phyloP scores from a whole-genome alignment of 2,113 vertebrate species.

The Dunckerocampus dactyliophorus region DNA sequence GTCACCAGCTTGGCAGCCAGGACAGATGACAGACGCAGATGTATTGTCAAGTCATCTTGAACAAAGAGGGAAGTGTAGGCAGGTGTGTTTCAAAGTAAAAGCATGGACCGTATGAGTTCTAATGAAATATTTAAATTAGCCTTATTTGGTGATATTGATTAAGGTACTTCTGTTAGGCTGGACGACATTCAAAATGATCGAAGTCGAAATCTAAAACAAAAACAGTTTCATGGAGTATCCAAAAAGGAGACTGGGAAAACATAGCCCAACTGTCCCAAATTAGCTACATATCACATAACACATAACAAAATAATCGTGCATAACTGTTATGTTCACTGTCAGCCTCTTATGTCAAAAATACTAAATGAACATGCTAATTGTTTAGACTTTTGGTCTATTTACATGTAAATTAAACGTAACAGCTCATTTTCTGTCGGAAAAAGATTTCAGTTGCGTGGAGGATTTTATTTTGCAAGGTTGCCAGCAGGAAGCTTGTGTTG shows the following conservation, averaged over 20 bases:
- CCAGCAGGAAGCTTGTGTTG: background rate
- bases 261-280: background rate
- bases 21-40: conserved; percentile 57
- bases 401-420: too few species aligned
- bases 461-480: background rate
- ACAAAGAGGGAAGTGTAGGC: background rate
- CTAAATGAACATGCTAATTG: too few species aligned
- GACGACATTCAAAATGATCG: background rate
- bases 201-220: too few species aligned
- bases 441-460: too few species aligned
- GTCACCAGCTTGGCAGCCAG: conserved; percentile 42
- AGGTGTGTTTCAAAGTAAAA: conserved; percentile 31
- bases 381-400: too few species aligned
- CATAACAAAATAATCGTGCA: too few species aligned
- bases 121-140: background rate
- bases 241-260: too few species aligned
- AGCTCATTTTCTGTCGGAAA: too few species aligned
- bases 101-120: background rate
- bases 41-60: conserved; percentile 23
- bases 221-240: background rate
- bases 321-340: too few species aligned
- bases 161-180: background rate
- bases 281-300: too few species aligned
- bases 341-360: too few species aligned
- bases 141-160: background rate